Evolutionary conservation across 2,797 vertebrate genomes (phyloP).

Genomic region (Lepus townsendii): DNA sequence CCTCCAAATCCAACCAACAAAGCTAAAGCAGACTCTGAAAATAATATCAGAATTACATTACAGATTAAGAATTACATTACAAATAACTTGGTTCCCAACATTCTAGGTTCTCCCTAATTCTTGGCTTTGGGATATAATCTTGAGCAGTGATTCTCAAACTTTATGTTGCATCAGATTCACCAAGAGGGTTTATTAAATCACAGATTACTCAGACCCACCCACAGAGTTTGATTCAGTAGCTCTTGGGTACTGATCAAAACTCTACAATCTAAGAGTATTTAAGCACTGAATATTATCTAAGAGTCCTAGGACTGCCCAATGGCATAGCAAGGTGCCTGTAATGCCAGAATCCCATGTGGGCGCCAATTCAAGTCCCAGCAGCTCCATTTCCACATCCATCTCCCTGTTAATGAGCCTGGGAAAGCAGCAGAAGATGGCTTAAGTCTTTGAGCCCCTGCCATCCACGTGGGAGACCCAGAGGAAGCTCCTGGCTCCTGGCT

Average conservation of each 20-base stretch:
- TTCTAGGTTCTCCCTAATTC: neutral
- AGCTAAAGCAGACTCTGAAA: slow-evolving; percentile 22
- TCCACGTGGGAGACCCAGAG: no score
- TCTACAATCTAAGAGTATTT: neutral
- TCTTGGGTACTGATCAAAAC: neutral
- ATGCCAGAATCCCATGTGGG: no score
- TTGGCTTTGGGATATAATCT: neutral
- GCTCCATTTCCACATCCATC: no score
- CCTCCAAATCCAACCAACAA: neutral
- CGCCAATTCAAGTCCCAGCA: no score
- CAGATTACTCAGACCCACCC: neutral
- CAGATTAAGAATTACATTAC: neutral
- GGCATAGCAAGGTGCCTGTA: no score
- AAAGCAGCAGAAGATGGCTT: no score
- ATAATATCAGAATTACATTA: neutral
- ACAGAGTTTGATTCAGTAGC: neutral
- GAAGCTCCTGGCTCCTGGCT: no score
- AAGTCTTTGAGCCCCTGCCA: no score
- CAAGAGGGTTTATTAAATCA: neutral
- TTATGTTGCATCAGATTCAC: slow-evolving; percentile 30
- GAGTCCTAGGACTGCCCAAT: no score
- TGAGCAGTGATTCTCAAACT: neutral
- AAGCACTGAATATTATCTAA: no score
- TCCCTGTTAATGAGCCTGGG: no score
- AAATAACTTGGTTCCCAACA: neutral